Conservation (phyloP, 2,797 vertebrate genomes). For the Benthosema pterotum region DNA sequence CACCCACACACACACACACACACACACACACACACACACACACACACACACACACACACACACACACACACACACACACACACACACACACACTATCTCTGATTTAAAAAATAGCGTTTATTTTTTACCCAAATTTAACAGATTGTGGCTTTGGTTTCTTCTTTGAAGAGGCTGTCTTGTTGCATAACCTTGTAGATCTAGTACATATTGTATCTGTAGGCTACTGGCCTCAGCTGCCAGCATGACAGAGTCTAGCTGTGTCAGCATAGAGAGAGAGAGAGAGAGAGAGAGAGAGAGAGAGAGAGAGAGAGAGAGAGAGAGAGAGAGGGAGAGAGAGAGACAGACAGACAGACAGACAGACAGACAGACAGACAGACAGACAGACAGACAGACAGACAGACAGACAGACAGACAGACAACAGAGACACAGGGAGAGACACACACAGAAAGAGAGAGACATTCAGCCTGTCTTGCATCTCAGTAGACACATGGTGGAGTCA, state of each 20-base stretch:
- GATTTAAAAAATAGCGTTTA: too few relatives aligned
- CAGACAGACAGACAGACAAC: neutral
- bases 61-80: neutral
- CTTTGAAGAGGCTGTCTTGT: neutral
- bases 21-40: neutral
- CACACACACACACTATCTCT: neutral
- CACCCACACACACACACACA: neutral
- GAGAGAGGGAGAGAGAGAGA: neutral
- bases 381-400: conserved; percentile 5
- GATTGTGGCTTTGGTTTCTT: neutral
- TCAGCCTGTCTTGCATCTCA: neutral
- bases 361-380: conserved; percentile 21
- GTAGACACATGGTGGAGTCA: neutral
- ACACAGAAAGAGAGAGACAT: neutral
- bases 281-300: conserved; percentile 8
- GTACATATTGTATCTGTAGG: conserved; percentile 39
- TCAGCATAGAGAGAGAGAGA: conserved; percentile 29
- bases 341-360: too few relatives aligned
- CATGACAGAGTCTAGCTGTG: conserved; percentile 50
- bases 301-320: neutral
- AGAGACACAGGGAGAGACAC: neutral
- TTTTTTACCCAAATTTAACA: too few relatives aligned
- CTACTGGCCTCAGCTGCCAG: conserved; percentile 39
- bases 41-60: neutral
- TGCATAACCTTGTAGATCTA: conserved; percentile 7